Percentiles rank a stretch among this genome's conserved stretches.
phyloP scores from a whole-genome alignment of 2,888 invertebrate genomes.

The Apodemia mormo region DNA sequence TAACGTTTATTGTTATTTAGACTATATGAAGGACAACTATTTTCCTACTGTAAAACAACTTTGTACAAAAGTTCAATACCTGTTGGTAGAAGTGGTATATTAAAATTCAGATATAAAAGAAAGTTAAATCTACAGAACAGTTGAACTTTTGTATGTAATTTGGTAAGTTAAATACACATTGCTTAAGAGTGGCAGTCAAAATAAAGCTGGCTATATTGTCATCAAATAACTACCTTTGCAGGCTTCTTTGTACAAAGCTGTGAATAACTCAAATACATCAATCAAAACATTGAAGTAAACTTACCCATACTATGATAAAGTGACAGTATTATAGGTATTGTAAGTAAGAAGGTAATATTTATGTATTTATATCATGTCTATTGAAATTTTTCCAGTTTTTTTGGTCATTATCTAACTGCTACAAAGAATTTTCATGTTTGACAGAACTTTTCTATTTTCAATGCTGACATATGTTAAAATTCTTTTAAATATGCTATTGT shows the following conservation, averaged over 20 bases:
- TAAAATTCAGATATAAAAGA: slow-evolving; percentile 19
- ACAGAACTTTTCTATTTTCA: slow-evolving; percentile 64
- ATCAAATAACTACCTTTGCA: slow-evolving; percentile 39
- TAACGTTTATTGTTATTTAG: too few species aligned
- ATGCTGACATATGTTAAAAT: slow-evolving; percentile 50
- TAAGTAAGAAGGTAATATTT: slow-evolving; percentile 18
- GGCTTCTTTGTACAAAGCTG: slow-evolving; percentile 73
- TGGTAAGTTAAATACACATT: slow-evolving; percentile 28
- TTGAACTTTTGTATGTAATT: slow-evolving; percentile 63
- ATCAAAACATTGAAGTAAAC: slow-evolving; percentile 36
- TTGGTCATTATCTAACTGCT: slow-evolving; percentile 44
- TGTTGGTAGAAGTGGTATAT: slow-evolving; percentile 38
- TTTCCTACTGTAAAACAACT: slow-evolving; percentile 48
- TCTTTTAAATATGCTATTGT: slow-evolving; percentile 33
- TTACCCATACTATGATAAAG: slow-evolving; percentile 57
- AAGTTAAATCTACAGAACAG: slow-evolving; percentile 29
- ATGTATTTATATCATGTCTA: slow-evolving; percentile 33
- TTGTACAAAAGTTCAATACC: slow-evolving; percentile 74
- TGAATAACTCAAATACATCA: slow-evolving; percentile 45
- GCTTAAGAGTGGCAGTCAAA: slow-evolving; percentile 54
- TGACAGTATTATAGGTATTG: slow-evolving; percentile 3
- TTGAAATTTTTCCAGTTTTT: slow-evolving; percentile 40
- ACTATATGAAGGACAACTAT: neutral
- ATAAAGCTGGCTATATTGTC: slow-evolving; percentile 54
- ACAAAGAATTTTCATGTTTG: slow-evolving; percentile 55